Percentiles rank a stretch among this genome's conserved stretches.
These are phyloP conservation scores for Pissodes strobi DNA, from an alignment of 1,140 invertebrate species.

Conservation along the genomic window DNA sequence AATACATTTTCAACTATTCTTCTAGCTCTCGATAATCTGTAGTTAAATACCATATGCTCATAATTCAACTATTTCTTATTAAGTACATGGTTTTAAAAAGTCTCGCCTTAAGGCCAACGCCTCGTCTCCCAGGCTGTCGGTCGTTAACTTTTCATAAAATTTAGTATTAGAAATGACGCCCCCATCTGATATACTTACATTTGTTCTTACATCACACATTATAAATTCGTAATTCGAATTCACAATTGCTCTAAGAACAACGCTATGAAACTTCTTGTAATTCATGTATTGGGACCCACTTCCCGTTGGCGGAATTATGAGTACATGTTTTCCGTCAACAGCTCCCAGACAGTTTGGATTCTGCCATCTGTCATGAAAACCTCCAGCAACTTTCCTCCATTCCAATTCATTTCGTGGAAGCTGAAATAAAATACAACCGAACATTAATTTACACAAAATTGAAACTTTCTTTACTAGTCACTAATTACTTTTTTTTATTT, in stretches of 20 bases:
- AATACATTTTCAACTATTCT: not conserved
- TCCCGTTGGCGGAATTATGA: slow-evolving; percentile 45
- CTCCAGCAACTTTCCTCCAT: slow-evolving; percentile 37
- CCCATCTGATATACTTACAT: slow-evolving; percentile 41
- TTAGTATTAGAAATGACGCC: not conserved
- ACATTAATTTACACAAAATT: not conserved
- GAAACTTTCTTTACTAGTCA: too few relatives aligned
- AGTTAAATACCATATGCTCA: not conserved
- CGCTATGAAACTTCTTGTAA: slow-evolving; percentile 49
- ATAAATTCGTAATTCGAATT: slow-evolving; percentile 7
- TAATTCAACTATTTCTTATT: not conserved
- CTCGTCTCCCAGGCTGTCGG: not conserved
- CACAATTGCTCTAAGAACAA: slow-evolving; percentile 30
- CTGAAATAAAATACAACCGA: not conserved
- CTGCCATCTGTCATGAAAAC: slow-evolving; percentile 45
- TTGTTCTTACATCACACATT: too few relatives aligned
- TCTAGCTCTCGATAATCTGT: not conserved
- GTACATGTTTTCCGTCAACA: slow-evolving; percentile 56
- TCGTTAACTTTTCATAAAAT: not conserved
- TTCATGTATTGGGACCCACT: slow-evolving; percentile 52
- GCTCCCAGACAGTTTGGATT: slow-evolving; percentile 53
- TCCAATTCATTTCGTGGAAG: slow-evolving; percentile 27
- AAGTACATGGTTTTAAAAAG: not conserved
- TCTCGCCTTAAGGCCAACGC: not conserved
- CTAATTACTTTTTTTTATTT: too few relatives aligned